Base-by-base conservation (phyloP, 2,113 vertebrate species). In the Cavia porcellus region DNA sequence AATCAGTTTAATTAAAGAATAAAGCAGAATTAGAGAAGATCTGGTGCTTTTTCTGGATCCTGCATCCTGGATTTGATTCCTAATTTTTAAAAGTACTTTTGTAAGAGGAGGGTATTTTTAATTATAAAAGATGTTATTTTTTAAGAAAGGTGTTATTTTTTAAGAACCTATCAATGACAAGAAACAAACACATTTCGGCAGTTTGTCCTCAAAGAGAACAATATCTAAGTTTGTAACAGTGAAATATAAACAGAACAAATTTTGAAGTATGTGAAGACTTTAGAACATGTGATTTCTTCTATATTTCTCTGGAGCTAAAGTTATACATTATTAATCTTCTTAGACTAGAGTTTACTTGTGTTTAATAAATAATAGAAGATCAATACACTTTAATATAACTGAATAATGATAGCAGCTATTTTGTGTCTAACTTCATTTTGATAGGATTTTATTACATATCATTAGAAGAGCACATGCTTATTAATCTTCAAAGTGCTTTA, bases 241-340 rank as follows among this genome's bases (percentile, higher is more conserved):
- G 42, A 90, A 87, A 91, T 20, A 3, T 72, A 25, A 96, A 35
- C 77, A 96, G 72, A 42, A 95, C 5, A 81, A 25, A 32, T 75
- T 79, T 70, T 57, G 11, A 89, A n/a, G n/a, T n/a, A n/a, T n/a
- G n/a, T 96, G 74, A 62, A 19, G 55, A 42, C 42, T 95, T 96
- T 64, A 77, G 47, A 89, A 64, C 77, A 47, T 90, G 13, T 80
- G 7, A 82, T 89, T 70, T 90, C 32, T 11, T 13, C 20, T 96
- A 32, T 35, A 20, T 80, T 89, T 75, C 35, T 74, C 30, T 75
- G 19, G 22, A 12, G n/a, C 1, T 77, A 52, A n/a, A 55, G 15
- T 74, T 3, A 59, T 38, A 74, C 42, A 28, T 83, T 5, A 64
- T 22, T 30, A 75, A 32, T 59, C n/a, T 91, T 81, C 68, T 13